Percentiles rank a stretch among this genome's conserved stretches.
Conservation (phyloP, 1,140 invertebrate genomes). For the Cardiocondyla obscurior region DNA sequence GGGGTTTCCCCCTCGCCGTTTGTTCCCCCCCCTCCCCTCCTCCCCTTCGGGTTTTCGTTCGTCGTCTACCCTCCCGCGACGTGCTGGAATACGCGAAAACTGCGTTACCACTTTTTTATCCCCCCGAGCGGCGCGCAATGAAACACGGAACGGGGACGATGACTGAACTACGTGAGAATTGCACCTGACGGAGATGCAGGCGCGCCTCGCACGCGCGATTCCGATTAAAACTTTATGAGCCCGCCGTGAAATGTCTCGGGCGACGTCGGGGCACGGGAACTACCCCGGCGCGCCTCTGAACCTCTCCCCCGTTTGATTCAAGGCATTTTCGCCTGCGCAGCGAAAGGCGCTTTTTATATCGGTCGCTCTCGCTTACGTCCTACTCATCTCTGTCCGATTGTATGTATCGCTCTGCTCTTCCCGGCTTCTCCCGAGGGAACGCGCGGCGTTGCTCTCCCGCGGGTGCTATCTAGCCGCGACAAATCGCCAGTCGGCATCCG, state of each 20-base stretch:
- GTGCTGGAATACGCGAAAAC: background rate
- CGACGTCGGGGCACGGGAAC: slow-evolving; percentile 3
- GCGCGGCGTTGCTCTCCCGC: background rate
- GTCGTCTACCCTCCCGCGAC: background rate
- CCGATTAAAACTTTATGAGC: slow-evolving; percentile 50
- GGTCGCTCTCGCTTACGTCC: slow-evolving; percentile 47
- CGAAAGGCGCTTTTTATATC: slow-evolving; percentile 11
- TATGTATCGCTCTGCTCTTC: background rate
- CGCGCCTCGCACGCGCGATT: slow-evolving; percentile 28
- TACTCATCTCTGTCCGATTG: slow-evolving; percentile 40
- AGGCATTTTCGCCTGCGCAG: slow-evolving; percentile 8
- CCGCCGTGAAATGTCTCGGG: slow-evolving; percentile 22
- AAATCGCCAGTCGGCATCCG: slow-evolving; percentile 12
- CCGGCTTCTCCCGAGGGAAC: background rate
- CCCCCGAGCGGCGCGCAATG: slow-evolving; percentile 4
- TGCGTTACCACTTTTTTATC: slow-evolving; percentile 16
- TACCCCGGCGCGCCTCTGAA: background rate
- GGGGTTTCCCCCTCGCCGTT: background rate
- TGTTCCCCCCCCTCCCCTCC: too few species aligned
- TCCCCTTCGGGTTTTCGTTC: too few species aligned
- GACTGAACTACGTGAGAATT: slow-evolving; percentile 63
- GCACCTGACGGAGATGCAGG: slow-evolving; percentile 45
- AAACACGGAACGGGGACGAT: slow-evolving; percentile 40
- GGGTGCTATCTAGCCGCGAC: slow-evolving; percentile 15
- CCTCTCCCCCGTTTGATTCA: background rate